A percentile compares a stretch with the other conserved stretches of the same genome.
phyloP scores from a whole-genome alignment of 1,140 invertebrate genomes.

The Chironomus tepperi region DNA sequence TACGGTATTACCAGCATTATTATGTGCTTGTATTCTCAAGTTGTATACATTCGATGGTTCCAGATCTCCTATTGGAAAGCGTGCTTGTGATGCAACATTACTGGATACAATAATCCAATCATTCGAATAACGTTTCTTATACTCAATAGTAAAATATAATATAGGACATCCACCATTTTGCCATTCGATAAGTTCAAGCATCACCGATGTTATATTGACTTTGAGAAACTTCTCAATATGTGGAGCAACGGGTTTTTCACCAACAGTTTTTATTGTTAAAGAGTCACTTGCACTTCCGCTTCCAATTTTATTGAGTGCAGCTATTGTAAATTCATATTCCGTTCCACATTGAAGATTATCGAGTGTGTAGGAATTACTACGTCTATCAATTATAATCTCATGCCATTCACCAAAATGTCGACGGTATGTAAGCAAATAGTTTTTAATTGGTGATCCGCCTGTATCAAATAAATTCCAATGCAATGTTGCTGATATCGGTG shows the following conservation, averaged over 20 bases:
- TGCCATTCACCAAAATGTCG: conserved; percentile 51
- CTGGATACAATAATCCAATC: conserved; percentile 47
- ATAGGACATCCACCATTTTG: conserved; percentile 56
- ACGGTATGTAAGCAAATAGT: conserved; percentile 54
- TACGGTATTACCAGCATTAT: conserved; percentile 59
- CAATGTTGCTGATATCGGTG: conserved; percentile 54
- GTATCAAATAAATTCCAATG: conserved; percentile 58
- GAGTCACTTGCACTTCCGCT: conserved; percentile 53
- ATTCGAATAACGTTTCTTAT: conserved; percentile 43
- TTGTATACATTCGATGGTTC: conserved; percentile 57
- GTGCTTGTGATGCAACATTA: conserved; percentile 42
- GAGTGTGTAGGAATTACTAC: conserved; percentile 51
- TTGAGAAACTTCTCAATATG: conserved; percentile 44
- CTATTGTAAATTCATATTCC: conserved; percentile 59
- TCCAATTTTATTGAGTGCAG: conserved; percentile 61
- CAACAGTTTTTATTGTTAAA: conserved; percentile 50
- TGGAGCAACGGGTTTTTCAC: conserved; percentile 46
- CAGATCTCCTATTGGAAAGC: conserved; percentile 51
- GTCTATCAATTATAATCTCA: conserved; percentile 51
- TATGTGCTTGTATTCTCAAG: conserved; percentile 56
- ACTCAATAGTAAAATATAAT: conserved; percentile 53
- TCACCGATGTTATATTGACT: conserved; percentile 52
- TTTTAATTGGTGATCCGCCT: conserved; percentile 54
- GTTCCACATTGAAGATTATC: conserved; percentile 59
- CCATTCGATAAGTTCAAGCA: conserved; percentile 54